A percentile compares a stretch with the other conserved stretches of the same genome.
phyloP scores from a whole-genome alignment of 2,113 vertebrate genomes.

The Rhynchomys soricoides region DNA sequence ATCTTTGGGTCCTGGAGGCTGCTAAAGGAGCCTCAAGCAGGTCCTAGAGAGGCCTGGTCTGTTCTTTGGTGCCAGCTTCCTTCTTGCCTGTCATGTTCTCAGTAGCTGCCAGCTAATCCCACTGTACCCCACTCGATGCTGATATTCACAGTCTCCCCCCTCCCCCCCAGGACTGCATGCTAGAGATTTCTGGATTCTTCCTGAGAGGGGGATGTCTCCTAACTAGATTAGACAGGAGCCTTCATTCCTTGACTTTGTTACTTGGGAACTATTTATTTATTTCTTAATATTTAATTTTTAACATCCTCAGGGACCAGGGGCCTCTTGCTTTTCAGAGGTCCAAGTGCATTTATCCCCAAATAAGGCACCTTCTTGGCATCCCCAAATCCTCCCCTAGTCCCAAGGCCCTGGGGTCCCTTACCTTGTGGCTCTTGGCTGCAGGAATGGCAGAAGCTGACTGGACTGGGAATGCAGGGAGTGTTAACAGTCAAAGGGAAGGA shows the following conservation, averaged over 20 bases:
- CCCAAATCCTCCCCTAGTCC: background rate
- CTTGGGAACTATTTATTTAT: slow-evolving; percentile 83
- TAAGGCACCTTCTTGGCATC: slow-evolving; percentile 70
- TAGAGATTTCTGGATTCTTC: slow-evolving; percentile 79
- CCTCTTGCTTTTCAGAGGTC: slow-evolving; percentile 77
- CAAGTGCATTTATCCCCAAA: slow-evolving; percentile 80
- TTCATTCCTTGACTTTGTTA: slow-evolving; percentile 77
- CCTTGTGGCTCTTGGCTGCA: slow-evolving; percentile 35
- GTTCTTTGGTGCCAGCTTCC: background rate
- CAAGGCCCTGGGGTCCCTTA: slow-evolving; percentile 42
- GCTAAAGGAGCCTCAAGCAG: background rate
- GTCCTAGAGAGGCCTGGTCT: background rate
- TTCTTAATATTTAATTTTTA: slow-evolving; percentile 82
- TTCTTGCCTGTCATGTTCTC: background rate
- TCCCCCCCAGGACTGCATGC: background rate
- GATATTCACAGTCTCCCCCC: background rate
- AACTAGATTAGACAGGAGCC: slow-evolving; percentile 69
- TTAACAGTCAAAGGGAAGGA: background rate
- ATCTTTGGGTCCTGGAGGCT: slow-evolving; percentile 34
- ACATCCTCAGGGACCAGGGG: slow-evolving; percentile 83
- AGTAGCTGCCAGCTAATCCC: slow-evolving; percentile 15
- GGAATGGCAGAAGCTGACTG: background rate
- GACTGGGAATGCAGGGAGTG: background rate
- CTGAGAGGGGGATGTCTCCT: slow-evolving; percentile 65
- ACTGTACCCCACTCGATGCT: background rate